Evolutionary conservation across 2,113 vertebrate genomes (phyloP).

Genomic region (Ammodytes marinus): DNA sequence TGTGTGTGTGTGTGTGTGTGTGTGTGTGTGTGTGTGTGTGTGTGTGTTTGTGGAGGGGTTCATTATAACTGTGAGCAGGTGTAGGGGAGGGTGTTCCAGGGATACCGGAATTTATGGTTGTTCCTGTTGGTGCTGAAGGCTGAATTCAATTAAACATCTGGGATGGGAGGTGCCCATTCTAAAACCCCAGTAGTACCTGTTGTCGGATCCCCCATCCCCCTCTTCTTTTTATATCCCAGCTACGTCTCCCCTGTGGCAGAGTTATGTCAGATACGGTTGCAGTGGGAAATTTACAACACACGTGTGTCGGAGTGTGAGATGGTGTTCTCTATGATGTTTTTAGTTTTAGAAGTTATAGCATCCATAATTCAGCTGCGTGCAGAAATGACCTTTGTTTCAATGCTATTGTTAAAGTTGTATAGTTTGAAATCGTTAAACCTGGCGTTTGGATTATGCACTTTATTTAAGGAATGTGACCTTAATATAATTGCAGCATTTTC

Average conservation of each 20-base stretch:
- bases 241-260: conserved; percentile 2
- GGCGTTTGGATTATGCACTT: not conserved
- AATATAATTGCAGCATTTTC: not conserved
- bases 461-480: too few species aligned
- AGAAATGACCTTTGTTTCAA: not conserved
- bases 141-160: conserved; percentile 65
- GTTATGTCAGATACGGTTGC: not conserved
- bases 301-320: not conserved
- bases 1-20: too few species aligned
- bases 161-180: conserved; percentile 48
- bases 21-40: too few species aligned
- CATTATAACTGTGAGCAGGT: conserved; percentile 53
- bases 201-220: conserved; percentile 29
- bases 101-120: conserved; percentile 41
- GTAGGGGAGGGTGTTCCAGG: conserved; percentile 12
- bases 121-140: conserved; percentile 40
- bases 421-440: not conserved
- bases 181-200: conserved; percentile 47
- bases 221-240: conserved; percentile 5
- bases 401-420: not conserved
- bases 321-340: conserved; percentile 6
- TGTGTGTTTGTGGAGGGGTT: conserved; percentile 11
- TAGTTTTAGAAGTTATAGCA: not conserved
- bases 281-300: not conserved
- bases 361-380: not conserved